Evolutionary conservation across 92 coral and sea anemone genomes (phyloP), one percentile per base, ranked within the genome.

Genomic region (Epizoanthus scotinus): DNA sequence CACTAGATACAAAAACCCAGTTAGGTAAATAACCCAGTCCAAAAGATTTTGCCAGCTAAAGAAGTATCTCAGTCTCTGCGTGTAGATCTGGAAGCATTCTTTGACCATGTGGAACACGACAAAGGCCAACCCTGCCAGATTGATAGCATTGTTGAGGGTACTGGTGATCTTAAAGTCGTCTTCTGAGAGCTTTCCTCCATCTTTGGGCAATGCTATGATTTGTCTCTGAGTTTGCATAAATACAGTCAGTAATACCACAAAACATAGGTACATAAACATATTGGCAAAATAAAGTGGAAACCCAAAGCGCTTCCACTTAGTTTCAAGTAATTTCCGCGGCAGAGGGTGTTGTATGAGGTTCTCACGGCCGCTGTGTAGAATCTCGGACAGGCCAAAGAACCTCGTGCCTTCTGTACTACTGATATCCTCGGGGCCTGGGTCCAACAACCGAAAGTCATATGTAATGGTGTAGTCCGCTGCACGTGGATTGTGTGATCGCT

Each of bases 271-370:
- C 42, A 87, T 24, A 24, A 85, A 57, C 49, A 89, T 82, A 69
- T 91, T 91, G 24, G 86, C 68, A 57, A 86, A 58, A 42, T 84
- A 91, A 42, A 94, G 75, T 9, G 71, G 84, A 31, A 84, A 84
- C 10, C 98, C 98, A 65, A 87, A 94, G 17, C 50, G 72, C 17
- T 62, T 88, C 98, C 98, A 94, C 58, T 94, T 94, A 15, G 82
- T 56, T 13, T 70, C 71, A 25, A 94, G 84, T 31, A 94, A 82
- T 47, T 90, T 89, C 24, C 86, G 50, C 52, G 86, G 86, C 44
- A 94, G 86, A 4, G 87, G 93, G 71, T 94, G 98, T 4, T 77
- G 82, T 54, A 94, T 82, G 12, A 94, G 86, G 0, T 89, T 84
- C 60, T 87, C 86, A n/a, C 85, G 91, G 19, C 88, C 78, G 63